Conservation (phyloP, 1,140 invertebrate genomes). For the Drosophila paulistorum region DNA sequence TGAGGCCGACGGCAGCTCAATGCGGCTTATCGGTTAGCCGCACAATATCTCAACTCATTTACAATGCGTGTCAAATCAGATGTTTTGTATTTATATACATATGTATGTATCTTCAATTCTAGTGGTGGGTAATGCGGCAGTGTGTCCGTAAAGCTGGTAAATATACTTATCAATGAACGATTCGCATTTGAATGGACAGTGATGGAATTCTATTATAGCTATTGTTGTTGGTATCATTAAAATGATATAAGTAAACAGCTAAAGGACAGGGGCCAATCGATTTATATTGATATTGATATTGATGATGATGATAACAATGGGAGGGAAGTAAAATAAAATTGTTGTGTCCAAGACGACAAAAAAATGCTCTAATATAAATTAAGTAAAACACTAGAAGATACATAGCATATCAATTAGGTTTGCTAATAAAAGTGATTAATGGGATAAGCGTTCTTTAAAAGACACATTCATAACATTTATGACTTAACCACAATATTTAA, state of each 20-base stretch:
- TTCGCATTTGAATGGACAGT: constrained; percentile 10
- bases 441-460: too few species aligned
- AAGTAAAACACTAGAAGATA: neutral
- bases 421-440: too few species aligned
- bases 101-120: neutral
- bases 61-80: constrained; percentile 59
- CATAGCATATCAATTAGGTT: too few species aligned
- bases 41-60: constrained; percentile 61
- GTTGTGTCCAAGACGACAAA: neutral
- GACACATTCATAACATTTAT: too few species aligned
- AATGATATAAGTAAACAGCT: constrained; percentile 29
- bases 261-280: constrained; percentile 13
- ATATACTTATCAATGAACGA: constrained; percentile 4
- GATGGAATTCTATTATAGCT: constrained; percentile 27
- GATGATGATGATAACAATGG: constrained; percentile 22
- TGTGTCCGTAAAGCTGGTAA: neutral
- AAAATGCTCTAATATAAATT: neutral
- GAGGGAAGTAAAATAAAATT: constrained; percentile 23
- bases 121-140: neutral
- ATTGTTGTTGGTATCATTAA: constrained; percentile 48
- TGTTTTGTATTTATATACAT: neutral
- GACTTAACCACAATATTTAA: too few species aligned
- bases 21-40: constrained; percentile 33
- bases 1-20: constrained; percentile 38
- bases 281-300: constrained; percentile 14